These are phyloP conservation scores for Agrilus planipennis DNA, from an alignment of 1,140 invertebrate genomes.

Conservation along the genomic window DNA sequence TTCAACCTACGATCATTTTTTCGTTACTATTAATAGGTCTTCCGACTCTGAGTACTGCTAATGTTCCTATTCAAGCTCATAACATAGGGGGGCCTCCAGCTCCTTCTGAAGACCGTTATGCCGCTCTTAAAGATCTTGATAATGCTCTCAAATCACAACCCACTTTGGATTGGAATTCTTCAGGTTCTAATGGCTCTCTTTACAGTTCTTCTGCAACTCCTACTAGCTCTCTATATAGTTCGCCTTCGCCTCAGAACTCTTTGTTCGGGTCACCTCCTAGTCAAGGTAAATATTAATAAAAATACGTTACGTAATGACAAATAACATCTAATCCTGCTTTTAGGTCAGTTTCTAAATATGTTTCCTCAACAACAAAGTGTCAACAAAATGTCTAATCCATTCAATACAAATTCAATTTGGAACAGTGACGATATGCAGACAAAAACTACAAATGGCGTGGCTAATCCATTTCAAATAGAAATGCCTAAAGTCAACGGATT, in stretches of 20 bases:
- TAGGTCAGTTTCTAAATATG: conserved; percentile 29
- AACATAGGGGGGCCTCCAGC: conserved; percentile 21
- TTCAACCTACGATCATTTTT: too few relatives aligned
- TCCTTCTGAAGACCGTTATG: conserved; percentile 63
- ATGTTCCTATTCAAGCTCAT: too few relatives aligned
- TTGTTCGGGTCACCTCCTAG: conserved; percentile 32
- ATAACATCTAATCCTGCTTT: background rate
- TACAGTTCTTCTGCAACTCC: conserved; percentile 32
- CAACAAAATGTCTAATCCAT: conserved; percentile 20
- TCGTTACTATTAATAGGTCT: too few relatives aligned
- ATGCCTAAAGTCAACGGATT: conserved; percentile 14
- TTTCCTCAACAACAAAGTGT: conserved; percentile 21
- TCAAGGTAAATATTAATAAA: conserved; percentile 25
- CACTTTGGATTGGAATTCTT: conserved; percentile 22
- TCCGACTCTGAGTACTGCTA: too few relatives aligned
- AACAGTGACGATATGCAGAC: background rate
- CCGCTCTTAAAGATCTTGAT: conserved; percentile 71
- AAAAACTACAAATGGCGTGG: background rate
- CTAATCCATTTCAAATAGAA: conserved; percentile 14
- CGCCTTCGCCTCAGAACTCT: conserved; percentile 30
- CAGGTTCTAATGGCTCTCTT: conserved; percentile 28
- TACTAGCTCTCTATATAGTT: conserved; percentile 30
- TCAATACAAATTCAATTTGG: conserved; percentile 1
- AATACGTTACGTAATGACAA: background rate
- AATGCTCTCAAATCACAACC: conserved; percentile 29